These are phyloP conservation scores for Belonocnema kinseyi DNA, from an alignment of 1,140 invertebrate species.

Conservation along the genomic window DNA sequence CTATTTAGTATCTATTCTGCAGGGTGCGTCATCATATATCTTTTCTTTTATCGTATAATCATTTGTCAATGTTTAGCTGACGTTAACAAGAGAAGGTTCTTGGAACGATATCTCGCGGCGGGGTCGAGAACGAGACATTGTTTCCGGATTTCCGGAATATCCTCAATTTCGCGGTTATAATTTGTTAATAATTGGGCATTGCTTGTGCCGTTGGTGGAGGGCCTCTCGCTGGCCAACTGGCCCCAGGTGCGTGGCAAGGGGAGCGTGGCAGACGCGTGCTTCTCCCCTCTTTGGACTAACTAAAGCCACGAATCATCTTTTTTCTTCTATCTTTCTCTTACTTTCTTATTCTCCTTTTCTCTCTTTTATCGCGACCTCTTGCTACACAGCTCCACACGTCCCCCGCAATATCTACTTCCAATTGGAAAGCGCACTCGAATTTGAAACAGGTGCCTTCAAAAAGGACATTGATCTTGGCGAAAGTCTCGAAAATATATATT, in stretches of 20 bases:
- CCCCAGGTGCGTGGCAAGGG: slow-evolving; percentile 64
- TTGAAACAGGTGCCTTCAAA: slow-evolving; percentile 11
- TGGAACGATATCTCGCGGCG: neutral
- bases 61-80: slow-evolving; percentile 29
- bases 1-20: slow-evolving; percentile 25
- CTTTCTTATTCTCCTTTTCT: slow-evolving; percentile 36
- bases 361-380: slow-evolving; percentile 38
- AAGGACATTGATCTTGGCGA: slow-evolving; percentile 3
- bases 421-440: neutral
- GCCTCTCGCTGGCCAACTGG: slow-evolving; percentile 64
- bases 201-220: slow-evolving; percentile 57
- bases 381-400: neutral
- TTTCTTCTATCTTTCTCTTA: slow-evolving; percentile 41
- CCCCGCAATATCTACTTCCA: slow-evolving; percentile 2
- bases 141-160: slow-evolving; percentile 51
- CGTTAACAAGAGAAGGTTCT: slow-evolving; percentile 23
- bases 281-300: slow-evolving; percentile 69
- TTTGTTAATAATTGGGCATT: slow-evolving; percentile 70
- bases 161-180: slow-evolving; percentile 60
- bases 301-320: slow-evolving; percentile 52
- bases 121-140: slow-evolving; percentile 22
- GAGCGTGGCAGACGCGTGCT: slow-evolving; percentile 74
- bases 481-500: too few relatives aligned
- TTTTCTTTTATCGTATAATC: neutral
- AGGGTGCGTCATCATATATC: neutral